Conservation (phyloP, 2,797 vertebrate genomes). For the Dicrostonyx torquatus region DNA sequence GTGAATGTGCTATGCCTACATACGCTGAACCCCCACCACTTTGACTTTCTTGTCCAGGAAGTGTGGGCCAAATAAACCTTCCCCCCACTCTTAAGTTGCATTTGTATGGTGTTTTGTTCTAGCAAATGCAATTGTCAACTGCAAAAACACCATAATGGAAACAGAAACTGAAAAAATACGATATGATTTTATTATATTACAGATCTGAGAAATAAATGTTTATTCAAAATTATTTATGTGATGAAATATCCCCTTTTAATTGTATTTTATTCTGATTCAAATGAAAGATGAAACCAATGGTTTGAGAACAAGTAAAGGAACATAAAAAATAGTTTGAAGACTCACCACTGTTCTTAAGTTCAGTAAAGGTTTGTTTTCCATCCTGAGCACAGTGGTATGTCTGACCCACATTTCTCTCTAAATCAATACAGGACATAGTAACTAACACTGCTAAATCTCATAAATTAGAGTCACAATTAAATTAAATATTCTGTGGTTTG, state of each 20-base stretch:
- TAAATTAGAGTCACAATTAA: not conserved
- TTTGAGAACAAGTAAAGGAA: not conserved
- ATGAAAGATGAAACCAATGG: not conserved
- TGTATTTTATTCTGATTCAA: conserved; percentile 24
- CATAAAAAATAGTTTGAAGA: not conserved
- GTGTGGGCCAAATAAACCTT: not conserved
- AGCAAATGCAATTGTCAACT: not conserved
- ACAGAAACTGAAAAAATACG: not conserved
- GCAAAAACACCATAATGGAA: not conserved
- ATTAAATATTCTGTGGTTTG: not conserved
- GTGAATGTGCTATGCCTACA: not conserved
- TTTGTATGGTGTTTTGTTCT: not conserved
- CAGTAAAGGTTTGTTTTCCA: not conserved
- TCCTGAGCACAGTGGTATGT: not conserved
- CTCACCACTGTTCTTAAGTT: not conserved
- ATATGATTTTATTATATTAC: not conserved
- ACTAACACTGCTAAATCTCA: not conserved
- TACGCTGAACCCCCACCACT: not conserved
- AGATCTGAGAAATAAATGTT: conserved; percentile 31
- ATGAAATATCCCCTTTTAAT: not conserved
- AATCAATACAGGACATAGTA: not conserved
- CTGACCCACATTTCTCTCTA: not conserved
- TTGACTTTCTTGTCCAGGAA: not conserved
- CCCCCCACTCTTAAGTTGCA: not conserved
- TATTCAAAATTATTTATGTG: conserved; percentile 30